Evolutionary conservation across 2,797 vertebrate species (phyloP), one percentile per base, ranked within the genome.

Genomic region (Sebastiscus tertius): DNA sequence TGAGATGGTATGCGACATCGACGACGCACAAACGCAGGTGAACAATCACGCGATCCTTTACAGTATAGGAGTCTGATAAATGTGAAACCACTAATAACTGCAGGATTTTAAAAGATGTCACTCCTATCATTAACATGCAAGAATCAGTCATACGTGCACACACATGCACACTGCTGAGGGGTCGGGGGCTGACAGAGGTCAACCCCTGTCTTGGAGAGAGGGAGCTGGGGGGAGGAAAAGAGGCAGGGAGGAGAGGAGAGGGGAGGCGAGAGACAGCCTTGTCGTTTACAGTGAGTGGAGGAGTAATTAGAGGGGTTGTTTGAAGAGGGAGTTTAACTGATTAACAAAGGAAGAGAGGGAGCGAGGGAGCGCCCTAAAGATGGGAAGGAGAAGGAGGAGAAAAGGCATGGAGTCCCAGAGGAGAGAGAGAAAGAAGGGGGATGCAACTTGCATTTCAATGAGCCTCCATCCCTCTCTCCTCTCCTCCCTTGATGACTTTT

Each of bases 281-380:
- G 93, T 91, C 92, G 93, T 94, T 95, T 94, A 90, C 93, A 93
- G 94, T 93, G 94, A 96, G 93, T 84, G 88, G 92, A 95, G 94
- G 90, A 94, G 95, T 96, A 96, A 96, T 96, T 96, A 96, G 96
- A 95, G 94, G 92, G 92, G 93, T 91, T 96, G 95, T 96, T 96
- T 96, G 96, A 96, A 96, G 95, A 96, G 95, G 93, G 93, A 96
- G 94, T 96, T 96, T 96, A 96, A 96, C 95, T 96, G 96, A 96
- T 96, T 96, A 96, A 96, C 95, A 96, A 95, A 95, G 92, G 92
- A 93, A 93, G 88, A 92, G 91, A 85, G 91, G 91, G 90, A 93
- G 83, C 64, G 76, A 77, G 88, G 91, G 91, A 93, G 89, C 62
- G 88, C 87, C 87, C 75, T 71, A 84, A 92, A 93, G 89, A 93